Conservation (phyloP, 2,888 invertebrate species). For the Cryptocheilus praepositus region DNA sequence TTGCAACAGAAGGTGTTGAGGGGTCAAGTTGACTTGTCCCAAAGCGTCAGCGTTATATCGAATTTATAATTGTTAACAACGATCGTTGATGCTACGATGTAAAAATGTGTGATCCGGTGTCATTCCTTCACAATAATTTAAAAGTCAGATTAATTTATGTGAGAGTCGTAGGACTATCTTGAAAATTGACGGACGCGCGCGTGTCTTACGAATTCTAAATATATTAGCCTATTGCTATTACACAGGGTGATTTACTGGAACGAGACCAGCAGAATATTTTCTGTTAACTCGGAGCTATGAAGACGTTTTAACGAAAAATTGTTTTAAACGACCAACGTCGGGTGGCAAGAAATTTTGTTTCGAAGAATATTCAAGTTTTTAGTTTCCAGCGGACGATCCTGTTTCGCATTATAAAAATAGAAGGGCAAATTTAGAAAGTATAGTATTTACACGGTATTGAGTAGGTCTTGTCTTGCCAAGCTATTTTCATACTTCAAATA, state of each 20-base stretch:
- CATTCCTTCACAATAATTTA: background rate
- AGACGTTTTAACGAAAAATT: too few species aligned
- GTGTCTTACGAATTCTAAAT: too few species aligned
- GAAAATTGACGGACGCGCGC: too few species aligned
- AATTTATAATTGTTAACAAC: slow-evolving; percentile 59
- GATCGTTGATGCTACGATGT: too few species aligned
- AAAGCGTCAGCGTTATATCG: slow-evolving; percentile 79
- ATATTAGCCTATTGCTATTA: too few species aligned
- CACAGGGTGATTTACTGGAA: too few species aligned
- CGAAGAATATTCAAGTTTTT: background rate
- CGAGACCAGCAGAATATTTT: too few species aligned
- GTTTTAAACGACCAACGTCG: too few species aligned
- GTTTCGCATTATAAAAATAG: too few species aligned
- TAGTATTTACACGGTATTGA: slow-evolving; percentile 36
- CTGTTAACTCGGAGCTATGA: too few species aligned
- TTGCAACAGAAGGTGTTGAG: slow-evolving; percentile 81
- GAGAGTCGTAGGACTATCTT: background rate
- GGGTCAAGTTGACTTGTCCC: slow-evolving; percentile 81
- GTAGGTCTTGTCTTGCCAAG: slow-evolving; percentile 45
- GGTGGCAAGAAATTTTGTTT: too few species aligned
- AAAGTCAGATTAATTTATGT: background rate
- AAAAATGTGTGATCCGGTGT: too few species aligned
- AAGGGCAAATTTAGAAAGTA: slow-evolving; percentile 4
- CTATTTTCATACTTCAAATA: slow-evolving; percentile 43
- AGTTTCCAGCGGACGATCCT: background rate